phyloP scores from a whole-genome alignment of 53 echinoderm and acorn worm genomes.

The Paracentrotus lividus region DNA sequence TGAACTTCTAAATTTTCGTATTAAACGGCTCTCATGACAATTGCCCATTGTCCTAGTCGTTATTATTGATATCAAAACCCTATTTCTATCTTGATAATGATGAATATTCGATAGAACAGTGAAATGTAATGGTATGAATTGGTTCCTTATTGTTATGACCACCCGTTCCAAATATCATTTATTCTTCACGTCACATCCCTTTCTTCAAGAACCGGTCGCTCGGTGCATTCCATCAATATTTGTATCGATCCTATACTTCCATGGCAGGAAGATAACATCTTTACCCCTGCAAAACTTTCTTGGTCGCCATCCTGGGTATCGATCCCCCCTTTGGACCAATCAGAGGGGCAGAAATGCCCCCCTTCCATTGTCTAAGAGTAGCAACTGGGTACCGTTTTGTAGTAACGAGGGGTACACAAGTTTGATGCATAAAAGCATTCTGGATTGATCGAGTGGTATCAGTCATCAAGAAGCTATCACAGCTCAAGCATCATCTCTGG shows the following conservation, averaged over 20 bases:
- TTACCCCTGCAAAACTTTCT: background rate
- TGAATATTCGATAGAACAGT: background rate
- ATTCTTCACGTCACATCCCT: constrained; percentile 1
- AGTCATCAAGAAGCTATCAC: background rate
- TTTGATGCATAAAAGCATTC: background rate
- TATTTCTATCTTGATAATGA: background rate
- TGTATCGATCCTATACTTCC: constrained; percentile 16
- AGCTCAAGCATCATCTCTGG: background rate
- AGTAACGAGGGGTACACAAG: constrained; percentile 1
- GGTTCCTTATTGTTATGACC: background rate
- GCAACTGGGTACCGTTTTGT: background rate
- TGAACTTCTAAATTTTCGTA: too few relatives aligned
- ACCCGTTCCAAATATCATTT: background rate
- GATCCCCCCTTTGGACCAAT: constrained; percentile 38
- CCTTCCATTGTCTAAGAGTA: background rate
- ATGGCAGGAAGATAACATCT: background rate
- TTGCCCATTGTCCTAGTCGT: background rate
- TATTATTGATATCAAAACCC: background rate
- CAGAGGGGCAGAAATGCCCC: background rate
- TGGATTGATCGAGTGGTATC: background rate
- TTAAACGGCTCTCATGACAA: too few relatives aligned
- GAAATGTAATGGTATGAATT: background rate
- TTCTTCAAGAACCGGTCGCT: background rate
- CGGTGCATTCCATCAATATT: constrained; percentile 52
- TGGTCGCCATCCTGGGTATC: background rate